phyloP scores from a whole-genome alignment of 2,888 invertebrate genomes.

The Drosophila helvetica region DNA sequence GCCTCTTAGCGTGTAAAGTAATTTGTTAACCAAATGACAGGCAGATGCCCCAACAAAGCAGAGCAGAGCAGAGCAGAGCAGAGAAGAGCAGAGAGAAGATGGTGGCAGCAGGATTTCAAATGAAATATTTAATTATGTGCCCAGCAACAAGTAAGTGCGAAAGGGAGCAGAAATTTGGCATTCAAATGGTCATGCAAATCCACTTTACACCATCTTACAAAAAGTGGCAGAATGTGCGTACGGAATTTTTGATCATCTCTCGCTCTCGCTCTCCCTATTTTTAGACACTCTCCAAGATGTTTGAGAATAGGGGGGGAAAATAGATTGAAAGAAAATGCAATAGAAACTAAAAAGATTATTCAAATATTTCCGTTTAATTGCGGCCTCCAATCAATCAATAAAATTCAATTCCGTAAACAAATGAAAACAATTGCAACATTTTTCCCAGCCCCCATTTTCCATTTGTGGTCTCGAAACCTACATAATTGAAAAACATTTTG shows the following conservation, averaged over 20 bases:
- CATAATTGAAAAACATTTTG: constrained; percentile 7
- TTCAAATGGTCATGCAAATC: constrained; percentile 35
- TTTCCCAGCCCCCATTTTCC: background rate
- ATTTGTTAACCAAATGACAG: constrained; percentile 70
- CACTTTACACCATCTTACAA: constrained; percentile 41
- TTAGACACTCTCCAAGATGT: constrained; percentile 12
- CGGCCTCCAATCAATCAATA: background rate
- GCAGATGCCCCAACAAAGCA: constrained; percentile 6
- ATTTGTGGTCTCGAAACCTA: constrained; percentile 18
- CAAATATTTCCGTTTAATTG: constrained; percentile 1
- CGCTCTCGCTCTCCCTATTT: constrained; percentile 13
- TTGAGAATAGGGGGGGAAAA: no score
- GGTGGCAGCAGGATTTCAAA: constrained; percentile 36
- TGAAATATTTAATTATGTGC: constrained; percentile 52
- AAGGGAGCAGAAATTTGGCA: background rate
- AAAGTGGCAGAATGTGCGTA: constrained; percentile 23
- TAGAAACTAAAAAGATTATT: background rate
- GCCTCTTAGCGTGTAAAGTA: constrained; percentile 43
- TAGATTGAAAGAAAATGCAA: no score
- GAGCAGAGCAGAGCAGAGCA: background rate
- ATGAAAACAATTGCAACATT: constrained; percentile 1
- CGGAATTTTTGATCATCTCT: constrained; percentile 27
- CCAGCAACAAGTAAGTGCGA: constrained; percentile 34
- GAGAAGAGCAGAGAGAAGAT: background rate
- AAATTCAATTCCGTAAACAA: background rate